Conservation (phyloP, 2,797 vertebrate genomes). For the Diplodus puntazzo region DNA sequence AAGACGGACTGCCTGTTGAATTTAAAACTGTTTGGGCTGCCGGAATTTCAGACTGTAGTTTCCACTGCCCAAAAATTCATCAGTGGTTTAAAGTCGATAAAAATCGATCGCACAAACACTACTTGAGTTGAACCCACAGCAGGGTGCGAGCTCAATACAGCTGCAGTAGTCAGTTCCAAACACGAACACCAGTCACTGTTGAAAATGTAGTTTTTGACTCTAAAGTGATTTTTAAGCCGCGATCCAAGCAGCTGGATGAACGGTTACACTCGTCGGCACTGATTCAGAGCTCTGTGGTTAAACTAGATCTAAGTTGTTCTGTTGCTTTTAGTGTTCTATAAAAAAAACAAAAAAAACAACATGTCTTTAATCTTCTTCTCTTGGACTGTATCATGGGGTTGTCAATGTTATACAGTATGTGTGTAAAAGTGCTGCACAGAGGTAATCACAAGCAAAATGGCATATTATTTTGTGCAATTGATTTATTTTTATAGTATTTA, state of each 20-base stretch:
- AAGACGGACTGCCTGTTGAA: no score
- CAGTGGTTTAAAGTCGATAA: no score
- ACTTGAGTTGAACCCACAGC: slow-evolving; percentile 18
- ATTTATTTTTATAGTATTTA: slow-evolving; percentile 90
- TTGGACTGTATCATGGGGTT: slow-evolving; percentile 54
- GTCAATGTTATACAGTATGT: slow-evolving; percentile 55
- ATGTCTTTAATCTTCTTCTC: slow-evolving; percentile 26
- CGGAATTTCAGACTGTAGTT: no score
- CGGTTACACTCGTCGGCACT: neutral
- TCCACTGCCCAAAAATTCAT: neutral
- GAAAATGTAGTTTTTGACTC: neutral
- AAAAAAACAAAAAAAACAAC: no score
- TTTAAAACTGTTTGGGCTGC: no score
- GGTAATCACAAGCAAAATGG: slow-evolving; percentile 75
- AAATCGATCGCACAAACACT: slow-evolving; percentile 39
- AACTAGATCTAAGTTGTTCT: slow-evolving; percentile 32
- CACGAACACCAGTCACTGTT: neutral
- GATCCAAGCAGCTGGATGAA: neutral
- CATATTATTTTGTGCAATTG: slow-evolving; percentile 79
- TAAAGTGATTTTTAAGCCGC: neutral
- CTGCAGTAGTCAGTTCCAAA: slow-evolving; percentile 3
- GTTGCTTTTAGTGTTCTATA: slow-evolving; percentile 41
- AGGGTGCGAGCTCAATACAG: neutral
- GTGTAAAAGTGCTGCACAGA: slow-evolving; percentile 69
- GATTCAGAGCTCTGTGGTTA: slow-evolving; percentile 30